Evolutionary conservation across 2,797 vertebrate genomes (phyloP), one percentile per base, ranked within the genome.

Genomic region (Lagodon rhomboides): DNA sequence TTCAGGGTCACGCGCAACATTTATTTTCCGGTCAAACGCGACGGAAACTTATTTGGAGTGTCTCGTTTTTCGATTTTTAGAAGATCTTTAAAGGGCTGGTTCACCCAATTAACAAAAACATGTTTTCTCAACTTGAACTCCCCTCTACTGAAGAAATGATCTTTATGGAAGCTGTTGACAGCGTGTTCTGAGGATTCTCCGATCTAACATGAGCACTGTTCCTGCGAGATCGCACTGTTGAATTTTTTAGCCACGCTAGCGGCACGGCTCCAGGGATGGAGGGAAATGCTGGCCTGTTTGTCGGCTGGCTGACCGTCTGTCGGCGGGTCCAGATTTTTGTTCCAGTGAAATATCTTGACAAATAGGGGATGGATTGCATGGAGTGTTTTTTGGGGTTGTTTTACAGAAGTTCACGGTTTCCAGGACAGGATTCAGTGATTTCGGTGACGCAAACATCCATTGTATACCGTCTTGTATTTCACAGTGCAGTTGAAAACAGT

Each of bases 1-100:
- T 67, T 78, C 69, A 73, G 47, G 75, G 49, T 64, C 76, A 76
- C 5, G 46, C 11, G 9, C 47, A 25, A 17, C 25, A 50, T 69
- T 46, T 76, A 55, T 61, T 77, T 83, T 22, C n/a, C n/a, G 58
- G 67, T 84, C 53, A 63, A 43, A 68, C 46, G 23, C 23, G 13
- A 27, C 30, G 47, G 22, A 47, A 50, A 18, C 38, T 44, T 50
- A 25, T 47, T 62, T 44, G 9, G 22, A 73, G 60, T 8, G 27
- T 54, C 67, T 74, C 12, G 7, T 34, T 53, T 77, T 17, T 20
- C n/a, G n/a, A n/a, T n/a, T n/a, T n/a, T 34, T 34, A 34, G 8
- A n/a, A 34, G 34, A 8, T 34, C 34, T 34, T 34, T 34, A 34
- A 34, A 34, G 34, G 34, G 34, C 34, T 34, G 34, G 34, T 58